Percentiles rank a stretch among this genome's conserved stretches.
Conservation (phyloP, 2,888 invertebrate species). For the Ormyrus rosae region DNA sequence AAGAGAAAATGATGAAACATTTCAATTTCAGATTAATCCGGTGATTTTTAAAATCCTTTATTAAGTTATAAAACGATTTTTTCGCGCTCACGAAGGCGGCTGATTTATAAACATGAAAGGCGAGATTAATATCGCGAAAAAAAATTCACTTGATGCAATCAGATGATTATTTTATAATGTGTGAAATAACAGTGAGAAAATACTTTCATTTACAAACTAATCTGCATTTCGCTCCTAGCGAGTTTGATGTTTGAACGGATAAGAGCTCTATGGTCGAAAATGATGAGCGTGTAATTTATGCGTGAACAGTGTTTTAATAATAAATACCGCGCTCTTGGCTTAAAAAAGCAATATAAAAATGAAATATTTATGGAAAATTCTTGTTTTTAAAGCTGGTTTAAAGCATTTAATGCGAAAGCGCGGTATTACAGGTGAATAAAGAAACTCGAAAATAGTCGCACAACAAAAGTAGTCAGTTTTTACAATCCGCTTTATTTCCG, state of each 20-base stretch:
- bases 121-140: too few species aligned
- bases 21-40: too few species aligned
- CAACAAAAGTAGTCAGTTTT: too few species aligned
- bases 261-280: not conserved
- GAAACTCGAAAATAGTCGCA: too few species aligned
- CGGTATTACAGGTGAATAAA: too few species aligned
- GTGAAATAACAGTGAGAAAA: constrained; percentile 14
- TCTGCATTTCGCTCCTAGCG: not conserved
- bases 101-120: too few species aligned
- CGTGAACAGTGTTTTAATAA: not conserved
- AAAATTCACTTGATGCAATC: not conserved
- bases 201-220: constrained; percentile 9
- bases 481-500: too few species aligned
- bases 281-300: not conserved
- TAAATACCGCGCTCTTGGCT: not conserved
- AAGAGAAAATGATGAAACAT: too few species aligned
- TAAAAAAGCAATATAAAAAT: not conserved
- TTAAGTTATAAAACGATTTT: too few species aligned
- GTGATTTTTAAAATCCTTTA: too few species aligned
- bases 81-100: too few species aligned
- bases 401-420: not conserved
- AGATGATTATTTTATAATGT: constrained; percentile 3
- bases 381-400: not conserved
- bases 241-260: too few species aligned
- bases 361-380: not conserved